Evolutionary conservation across 1,140 invertebrate genomes (phyloP).

Genomic region (Plectus sambesii): DNA sequence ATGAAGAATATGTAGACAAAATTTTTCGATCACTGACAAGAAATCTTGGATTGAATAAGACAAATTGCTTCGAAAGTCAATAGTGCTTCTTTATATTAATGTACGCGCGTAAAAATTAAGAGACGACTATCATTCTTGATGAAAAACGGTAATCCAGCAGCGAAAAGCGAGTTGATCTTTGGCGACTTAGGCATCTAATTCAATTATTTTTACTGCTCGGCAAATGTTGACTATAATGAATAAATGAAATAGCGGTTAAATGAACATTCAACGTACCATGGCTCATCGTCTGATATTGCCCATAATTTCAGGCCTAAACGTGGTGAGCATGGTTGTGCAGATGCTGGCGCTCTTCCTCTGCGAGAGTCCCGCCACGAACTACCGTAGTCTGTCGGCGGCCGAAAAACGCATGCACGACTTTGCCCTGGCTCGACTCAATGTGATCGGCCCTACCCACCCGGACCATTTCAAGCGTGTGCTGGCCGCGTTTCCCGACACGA

Average conservation of each 20-base stretch:
- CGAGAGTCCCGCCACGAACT: constrained; percentile 22
- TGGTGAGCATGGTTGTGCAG: constrained; percentile 34
- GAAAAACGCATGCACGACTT: constrained; percentile 35
- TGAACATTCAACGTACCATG: too few species aligned
- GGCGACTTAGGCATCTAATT: too few species aligned
- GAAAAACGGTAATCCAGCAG: too few species aligned
- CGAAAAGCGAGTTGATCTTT: too few species aligned
- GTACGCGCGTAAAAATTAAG: too few species aligned
- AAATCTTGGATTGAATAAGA: too few species aligned
- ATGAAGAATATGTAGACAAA: too few species aligned
- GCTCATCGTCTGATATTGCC: constrained; percentile 17
- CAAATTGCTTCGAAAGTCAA: constrained; percentile 1
- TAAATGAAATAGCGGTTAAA: too few species aligned
- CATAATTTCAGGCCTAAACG: constrained; percentile 17
- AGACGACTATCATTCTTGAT: too few species aligned
- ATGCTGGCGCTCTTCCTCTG: constrained; percentile 28
- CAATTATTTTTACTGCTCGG: too few species aligned
- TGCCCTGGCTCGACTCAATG: constrained; percentile 30
- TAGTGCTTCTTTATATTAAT: constrained; percentile 14
- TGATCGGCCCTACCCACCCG: constrained; percentile 26
- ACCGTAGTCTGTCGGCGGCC: constrained; percentile 10
- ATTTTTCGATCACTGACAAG: too few species aligned
- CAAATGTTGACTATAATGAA: too few species aligned
- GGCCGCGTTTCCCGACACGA: constrained; percentile 5
- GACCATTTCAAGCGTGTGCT: constrained; percentile 20